Percentiles rank a stretch among this genome's conserved stretches.
Evolutionary conservation across 35 echinoderm and acorn worm genomes (phyloP).

Genomic region (Holothuria glaberrima): DNA sequence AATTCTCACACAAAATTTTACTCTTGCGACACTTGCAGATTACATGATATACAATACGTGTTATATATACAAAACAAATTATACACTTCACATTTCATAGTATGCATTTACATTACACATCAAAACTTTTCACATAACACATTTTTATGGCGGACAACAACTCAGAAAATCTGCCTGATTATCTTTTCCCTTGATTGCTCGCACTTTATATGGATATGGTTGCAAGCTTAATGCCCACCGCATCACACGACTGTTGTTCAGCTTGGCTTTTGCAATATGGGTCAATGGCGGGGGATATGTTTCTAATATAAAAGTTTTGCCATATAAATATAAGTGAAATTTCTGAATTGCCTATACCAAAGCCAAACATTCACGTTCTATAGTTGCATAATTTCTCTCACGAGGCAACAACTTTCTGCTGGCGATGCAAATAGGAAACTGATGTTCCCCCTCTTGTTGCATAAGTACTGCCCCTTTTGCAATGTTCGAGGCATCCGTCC

Average conservation of each 20-base stretch:
- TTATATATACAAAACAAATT: too few relatives aligned
- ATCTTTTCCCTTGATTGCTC: conserved; percentile 39
- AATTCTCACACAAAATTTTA: conserved; percentile 7
- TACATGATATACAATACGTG: too few relatives aligned
- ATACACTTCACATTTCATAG: too few relatives aligned
- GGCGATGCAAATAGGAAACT: conserved; percentile 62
- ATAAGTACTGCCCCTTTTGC: conserved; percentile 64
- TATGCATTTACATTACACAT: too few relatives aligned
- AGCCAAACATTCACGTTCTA: conserved; percentile 46
- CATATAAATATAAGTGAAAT: conserved; percentile 56
- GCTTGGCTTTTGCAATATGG: conserved; percentile 18
- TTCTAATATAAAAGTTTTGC: conserved; percentile 44
- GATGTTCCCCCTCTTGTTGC: conserved; percentile 3
- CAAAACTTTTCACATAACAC: too few relatives aligned
- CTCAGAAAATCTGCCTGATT: conserved; percentile 57
- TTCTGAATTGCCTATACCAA: conserved; percentile 50
- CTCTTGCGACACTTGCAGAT: not conserved
- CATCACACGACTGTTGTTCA: conserved; percentile 29
- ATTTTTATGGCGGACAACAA: not conserved
- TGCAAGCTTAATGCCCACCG: conserved; percentile 51
- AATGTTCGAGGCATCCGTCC: conserved; percentile 67
- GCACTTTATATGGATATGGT: conserved; percentile 28
- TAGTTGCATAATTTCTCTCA: conserved; percentile 6
- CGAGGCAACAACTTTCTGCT: conserved; percentile 68
- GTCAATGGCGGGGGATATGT: conserved; percentile 43